Base-by-base conservation (phyloP, 2,113 vertebrate genomes). In the Leptobrachium leishanense region DNA sequence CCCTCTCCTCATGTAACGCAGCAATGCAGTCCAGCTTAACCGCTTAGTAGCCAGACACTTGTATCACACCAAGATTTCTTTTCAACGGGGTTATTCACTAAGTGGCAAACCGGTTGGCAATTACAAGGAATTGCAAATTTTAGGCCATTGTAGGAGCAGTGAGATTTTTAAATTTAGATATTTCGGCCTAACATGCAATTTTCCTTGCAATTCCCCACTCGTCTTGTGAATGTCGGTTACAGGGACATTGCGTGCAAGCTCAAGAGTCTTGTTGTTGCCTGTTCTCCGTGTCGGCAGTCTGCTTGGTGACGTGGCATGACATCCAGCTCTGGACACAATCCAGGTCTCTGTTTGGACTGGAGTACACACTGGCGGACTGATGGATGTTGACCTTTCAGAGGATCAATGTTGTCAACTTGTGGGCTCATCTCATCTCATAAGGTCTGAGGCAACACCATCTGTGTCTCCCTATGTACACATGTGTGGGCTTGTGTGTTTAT, bases 1-100 rank as follows among this genome's bases (percentile, higher is more conserved):
- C 43, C 31, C 13, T 13, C 5, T 65, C 10, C 55, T 11, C 13
- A 20, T 43, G 50, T 53, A 6, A 9, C 44, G 43, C 65, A 43
- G 40, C 44, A 75, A n/a, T 53, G 44, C 39, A 59, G 50, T 39
- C 65, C 68, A 44, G 15, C 15, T 68, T 76, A 76, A 68, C 64
- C 75, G 43, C 66, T 68, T 50, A 42, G 53, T 4, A 57, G 75
- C 65, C 65, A 76, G 50, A 57, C 68, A 55, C 55, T 12, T 8
- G 55, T 12, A 59, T 12, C 13, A 15, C 46, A 50, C 46, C 8
- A 8, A 50, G 46, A 31, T 31, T 31, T 31, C 20, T 31, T 31
- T 31, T 31, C 20, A 31, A 31, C 20, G 20, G 20, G 20, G 20
- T 31, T 31, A 31, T 31, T 31, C 20, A 31, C 20, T 31, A 31